These are phyloP conservation scores for Scarus forsteni DNA, from an alignment of 2,797 vertebrate species.

Conservation along the genomic window DNA sequence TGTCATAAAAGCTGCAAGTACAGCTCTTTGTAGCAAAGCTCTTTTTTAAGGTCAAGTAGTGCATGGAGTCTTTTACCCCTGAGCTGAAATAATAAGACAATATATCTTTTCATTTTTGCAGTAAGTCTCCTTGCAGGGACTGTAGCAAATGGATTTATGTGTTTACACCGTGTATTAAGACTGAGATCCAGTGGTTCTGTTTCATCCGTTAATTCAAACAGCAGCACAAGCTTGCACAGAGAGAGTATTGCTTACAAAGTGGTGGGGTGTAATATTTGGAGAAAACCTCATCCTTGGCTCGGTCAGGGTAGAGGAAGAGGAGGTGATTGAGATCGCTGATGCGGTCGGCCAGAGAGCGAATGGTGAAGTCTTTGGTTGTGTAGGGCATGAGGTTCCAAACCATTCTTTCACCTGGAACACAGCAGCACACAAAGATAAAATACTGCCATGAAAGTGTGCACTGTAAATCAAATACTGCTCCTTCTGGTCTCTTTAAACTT, in stretches of 20 bases:
- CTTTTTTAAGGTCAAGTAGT: no score
- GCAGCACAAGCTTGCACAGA: conserved; percentile 25
- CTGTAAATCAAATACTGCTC: not conserved
- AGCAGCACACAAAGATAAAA: not conserved
- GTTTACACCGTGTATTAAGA: no score
- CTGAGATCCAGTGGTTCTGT: no score
- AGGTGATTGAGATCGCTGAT: conserved; percentile 97
- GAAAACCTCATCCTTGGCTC: conserved; percentile 97
- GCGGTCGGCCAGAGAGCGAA: conserved; percentile 96
- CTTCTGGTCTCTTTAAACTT: not conserved
- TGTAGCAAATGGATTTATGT: no score
- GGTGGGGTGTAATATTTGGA: conserved; percentile 98
- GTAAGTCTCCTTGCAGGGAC: no score
- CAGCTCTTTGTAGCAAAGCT: no score
- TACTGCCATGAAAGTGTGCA: not conserved
- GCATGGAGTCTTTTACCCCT: no score
- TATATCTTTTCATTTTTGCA: no score
- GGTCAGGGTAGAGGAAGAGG: conserved; percentile 93
- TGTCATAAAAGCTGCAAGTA: no score
- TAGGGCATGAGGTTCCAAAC: conserved; percentile 99
- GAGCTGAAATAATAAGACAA: no score
- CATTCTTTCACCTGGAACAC: conserved; percentile 85
- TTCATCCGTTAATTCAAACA: not conserved
- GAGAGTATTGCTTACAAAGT: conserved; percentile 82
- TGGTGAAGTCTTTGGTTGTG: conserved; percentile 98